Conservation (phyloP, 2,797 vertebrate genomes). For the Sebastiscus albofasciatus region DNA sequence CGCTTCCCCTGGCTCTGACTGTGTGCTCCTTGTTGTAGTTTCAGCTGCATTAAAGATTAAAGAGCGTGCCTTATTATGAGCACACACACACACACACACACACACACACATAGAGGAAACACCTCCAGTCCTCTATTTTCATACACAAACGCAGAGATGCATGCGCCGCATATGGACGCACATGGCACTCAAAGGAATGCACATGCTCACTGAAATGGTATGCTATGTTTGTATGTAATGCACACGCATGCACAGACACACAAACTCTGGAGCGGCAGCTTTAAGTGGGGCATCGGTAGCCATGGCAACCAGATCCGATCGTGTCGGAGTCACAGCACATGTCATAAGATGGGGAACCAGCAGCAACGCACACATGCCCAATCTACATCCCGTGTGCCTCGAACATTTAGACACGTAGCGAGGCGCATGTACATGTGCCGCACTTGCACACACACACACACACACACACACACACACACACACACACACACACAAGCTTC, state of each 20-base stretch:
- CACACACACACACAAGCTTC: background rate
- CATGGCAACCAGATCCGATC: slow-evolving; percentile 80
- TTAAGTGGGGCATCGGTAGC: slow-evolving; percentile 80
- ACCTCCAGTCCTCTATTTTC: slow-evolving; percentile 43
- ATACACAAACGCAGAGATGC: background rate
- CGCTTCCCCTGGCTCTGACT: slow-evolving; percentile 49
- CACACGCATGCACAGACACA: slow-evolving; percentile 15
- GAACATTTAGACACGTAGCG: slow-evolving; percentile 2
- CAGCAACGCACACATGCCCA: slow-evolving; percentile 25
- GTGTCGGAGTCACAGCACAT: slow-evolving; percentile 74
- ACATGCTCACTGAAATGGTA: slow-evolving; percentile 12
- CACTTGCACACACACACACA: background rate
- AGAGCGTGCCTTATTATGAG: slow-evolving; percentile 63
- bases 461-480: background rate
- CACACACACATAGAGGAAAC: slow-evolving; percentile 28
- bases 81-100: slow-evolving; percentile 19
- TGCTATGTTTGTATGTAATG: slow-evolving; percentile 5
- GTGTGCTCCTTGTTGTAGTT: slow-evolving; percentile 66
- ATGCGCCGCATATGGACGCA: background rate
- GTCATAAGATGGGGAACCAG: slow-evolving; percentile 70
- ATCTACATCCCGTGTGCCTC: slow-evolving; percentile 9
- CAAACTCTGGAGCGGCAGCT: slow-evolving; percentile 62
- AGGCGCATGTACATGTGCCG: background rate
- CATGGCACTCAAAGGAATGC: slow-evolving; percentile 4
- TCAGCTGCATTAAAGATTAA: slow-evolving; percentile 77